Conservation (phyloP, 2,888 invertebrate species). For the Phortica magna region DNA sequence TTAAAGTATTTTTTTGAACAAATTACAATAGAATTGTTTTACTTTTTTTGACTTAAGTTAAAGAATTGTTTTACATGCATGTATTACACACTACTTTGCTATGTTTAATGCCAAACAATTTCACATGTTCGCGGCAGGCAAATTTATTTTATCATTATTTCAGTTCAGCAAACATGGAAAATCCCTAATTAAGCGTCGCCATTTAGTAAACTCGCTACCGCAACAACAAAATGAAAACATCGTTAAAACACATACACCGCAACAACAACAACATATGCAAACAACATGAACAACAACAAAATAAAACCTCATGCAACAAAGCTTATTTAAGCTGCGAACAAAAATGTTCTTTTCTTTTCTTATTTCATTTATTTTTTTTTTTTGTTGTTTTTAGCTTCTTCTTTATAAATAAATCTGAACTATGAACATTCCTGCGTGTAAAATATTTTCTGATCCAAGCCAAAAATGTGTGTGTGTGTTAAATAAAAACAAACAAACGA, state of each 20-base stretch:
- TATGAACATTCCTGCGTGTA: too few relatives aligned
- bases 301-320: neutral
- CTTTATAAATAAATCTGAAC: too few relatives aligned
- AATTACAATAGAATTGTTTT: too few relatives aligned
- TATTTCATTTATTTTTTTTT: neutral
- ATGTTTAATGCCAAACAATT: neutral
- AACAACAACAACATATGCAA: neutral
- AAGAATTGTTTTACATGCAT: too few relatives aligned
- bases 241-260: constrained; percentile 8
- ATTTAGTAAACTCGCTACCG: constrained; percentile 4
- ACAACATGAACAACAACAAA: neutral
- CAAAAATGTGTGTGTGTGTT: too few relatives aligned
- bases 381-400: too few relatives aligned
- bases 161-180: neutral
- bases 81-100: too few relatives aligned
- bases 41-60: too few relatives aligned
- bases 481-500: too few relatives aligned
- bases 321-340: neutral
- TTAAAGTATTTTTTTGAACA: too few relatives aligned
- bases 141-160: neutral
- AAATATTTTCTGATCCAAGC: too few relatives aligned
- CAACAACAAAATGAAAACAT: constrained; percentile 1
- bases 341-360: neutral
- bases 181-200: constrained; percentile 10
- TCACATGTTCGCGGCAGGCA: neutral